Evolutionary conservation across 2,888 invertebrate genomes (phyloP).

Genomic region (Escarpia spicata): DNA sequence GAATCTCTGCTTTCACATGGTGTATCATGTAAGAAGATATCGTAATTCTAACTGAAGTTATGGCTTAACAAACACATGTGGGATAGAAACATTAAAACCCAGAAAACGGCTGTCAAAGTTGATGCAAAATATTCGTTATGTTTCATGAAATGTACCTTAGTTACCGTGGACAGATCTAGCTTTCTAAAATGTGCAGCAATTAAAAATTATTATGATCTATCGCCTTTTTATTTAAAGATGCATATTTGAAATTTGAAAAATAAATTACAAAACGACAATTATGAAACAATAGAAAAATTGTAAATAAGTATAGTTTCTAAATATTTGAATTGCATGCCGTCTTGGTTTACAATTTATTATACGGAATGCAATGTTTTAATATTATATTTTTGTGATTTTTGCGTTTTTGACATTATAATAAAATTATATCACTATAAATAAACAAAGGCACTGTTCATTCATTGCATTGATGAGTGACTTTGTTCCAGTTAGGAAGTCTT

Average conservation of each 20-base stretch:
- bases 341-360: background rate
- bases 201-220: background rate
- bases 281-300: background rate
- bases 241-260: background rate
- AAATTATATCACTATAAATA: background rate
- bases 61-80: no score
- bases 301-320: background rate
- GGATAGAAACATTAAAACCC: no score
- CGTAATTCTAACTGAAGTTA: no score
- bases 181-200: no score
- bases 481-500: background rate
- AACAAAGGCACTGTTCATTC: background rate
- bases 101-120: no score
- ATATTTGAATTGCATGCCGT: background rate
- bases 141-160: no score
- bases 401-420: background rate
- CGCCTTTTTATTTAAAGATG: background rate
- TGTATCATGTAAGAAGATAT: no score
- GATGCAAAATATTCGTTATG: no score
- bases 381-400: background rate
- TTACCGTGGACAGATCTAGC: no score
- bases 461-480: background rate
- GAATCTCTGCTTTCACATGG: no score
- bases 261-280: background rate
- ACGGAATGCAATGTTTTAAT: background rate